Base-by-base conservation (phyloP, 2,888 invertebrate species). In the Ephialtes manifestator region DNA sequence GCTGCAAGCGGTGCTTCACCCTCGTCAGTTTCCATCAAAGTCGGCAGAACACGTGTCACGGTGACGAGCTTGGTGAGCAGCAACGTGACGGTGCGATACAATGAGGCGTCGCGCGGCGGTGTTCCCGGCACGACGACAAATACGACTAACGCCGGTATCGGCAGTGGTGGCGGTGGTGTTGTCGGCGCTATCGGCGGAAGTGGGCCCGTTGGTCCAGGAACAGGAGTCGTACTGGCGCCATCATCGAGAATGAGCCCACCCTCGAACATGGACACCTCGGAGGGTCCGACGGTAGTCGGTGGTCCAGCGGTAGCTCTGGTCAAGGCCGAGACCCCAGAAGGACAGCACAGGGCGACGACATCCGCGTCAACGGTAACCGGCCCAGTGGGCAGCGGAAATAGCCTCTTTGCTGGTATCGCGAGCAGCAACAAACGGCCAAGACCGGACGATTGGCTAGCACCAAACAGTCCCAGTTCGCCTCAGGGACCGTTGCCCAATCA, bases 391-490 rank as follows among this genome's bases (percentile, higher is more conserved):
- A 89, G 88, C 76, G 90, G 91, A 84, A 87, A 93, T 87, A 90
- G 92, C 24, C 90, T 94, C 46, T 93, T 94, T 91, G 91, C 94
- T 91, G 93, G 95, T 15, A 94, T 94, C 72, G 90, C 92, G 43
- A 88, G 94, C 89, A 95, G 92, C 89, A 95, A 94, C 86, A 96
- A 96, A 89, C 94, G 95, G 80, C 94, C 95, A 74, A 94, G 96
- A 60, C 94, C 94, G 58, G 95, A 96, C 90, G 96, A 96, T 91
- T 96, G 96, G 96, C 94, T 96, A 87, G 95, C 96, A 79, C 95
- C 96, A 28, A 95, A 95, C 84, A 96, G 96, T 93, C 96, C 96
- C 11, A 93, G 91, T 71, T 93, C 94, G 7, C 93, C 93, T n/a
- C 90, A 89, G 94, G 95, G 89, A 92, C 95, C 91, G 93, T 94